These are phyloP conservation scores for Chalcosyrphus nemorum DNA, from an alignment of 2,888 invertebrate genomes.

Conservation along the genomic window DNA sequence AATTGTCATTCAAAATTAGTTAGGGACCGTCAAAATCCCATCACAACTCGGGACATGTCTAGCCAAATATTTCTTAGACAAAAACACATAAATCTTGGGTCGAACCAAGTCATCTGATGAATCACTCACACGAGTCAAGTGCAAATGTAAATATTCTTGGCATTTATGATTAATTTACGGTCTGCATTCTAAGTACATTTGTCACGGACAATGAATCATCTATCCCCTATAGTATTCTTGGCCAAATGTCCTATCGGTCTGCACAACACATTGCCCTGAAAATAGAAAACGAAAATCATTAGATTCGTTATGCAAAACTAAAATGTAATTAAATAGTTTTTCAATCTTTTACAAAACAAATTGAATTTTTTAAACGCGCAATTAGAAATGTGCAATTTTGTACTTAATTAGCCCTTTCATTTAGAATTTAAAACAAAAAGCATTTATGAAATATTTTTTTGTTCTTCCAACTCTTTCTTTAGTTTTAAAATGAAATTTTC, in stretches of 20 bases:
- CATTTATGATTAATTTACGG: slow-evolving; percentile 63
- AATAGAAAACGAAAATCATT: slow-evolving; percentile 61
- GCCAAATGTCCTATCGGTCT: slow-evolving; percentile 26
- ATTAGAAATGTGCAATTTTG: slow-evolving; percentile 29
- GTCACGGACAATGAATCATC: slow-evolving; percentile 68
- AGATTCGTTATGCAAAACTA: slow-evolving; percentile 66
- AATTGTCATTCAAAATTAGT: slow-evolving; percentile 34
- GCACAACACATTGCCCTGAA: slow-evolving; percentile 44
- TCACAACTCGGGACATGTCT: slow-evolving; percentile 13
- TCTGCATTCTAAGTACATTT: slow-evolving; percentile 51
- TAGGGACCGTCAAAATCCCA: slow-evolving; percentile 29
- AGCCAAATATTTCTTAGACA: background rate
- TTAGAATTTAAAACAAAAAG: slow-evolving; percentile 22
- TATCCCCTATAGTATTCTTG: slow-evolving; percentile 47
- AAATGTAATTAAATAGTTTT: slow-evolving; percentile 71
- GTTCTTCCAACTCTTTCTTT: slow-evolving; percentile 22
- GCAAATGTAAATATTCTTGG: slow-evolving; percentile 60
- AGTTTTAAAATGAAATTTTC: no score
- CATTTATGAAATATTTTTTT: slow-evolving; percentile 45
- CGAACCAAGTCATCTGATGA: slow-evolving; percentile 38
- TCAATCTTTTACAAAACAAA: slow-evolving; percentile 73
- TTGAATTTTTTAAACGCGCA: slow-evolving; percentile 22
- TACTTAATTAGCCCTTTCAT: slow-evolving; percentile 15
- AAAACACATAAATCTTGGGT: slow-evolving; percentile 6
- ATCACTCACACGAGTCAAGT: slow-evolving; percentile 37